phyloP scores from a whole-genome alignment of 2,113 vertebrate genomes.

The Tringa solitaria region DNA sequence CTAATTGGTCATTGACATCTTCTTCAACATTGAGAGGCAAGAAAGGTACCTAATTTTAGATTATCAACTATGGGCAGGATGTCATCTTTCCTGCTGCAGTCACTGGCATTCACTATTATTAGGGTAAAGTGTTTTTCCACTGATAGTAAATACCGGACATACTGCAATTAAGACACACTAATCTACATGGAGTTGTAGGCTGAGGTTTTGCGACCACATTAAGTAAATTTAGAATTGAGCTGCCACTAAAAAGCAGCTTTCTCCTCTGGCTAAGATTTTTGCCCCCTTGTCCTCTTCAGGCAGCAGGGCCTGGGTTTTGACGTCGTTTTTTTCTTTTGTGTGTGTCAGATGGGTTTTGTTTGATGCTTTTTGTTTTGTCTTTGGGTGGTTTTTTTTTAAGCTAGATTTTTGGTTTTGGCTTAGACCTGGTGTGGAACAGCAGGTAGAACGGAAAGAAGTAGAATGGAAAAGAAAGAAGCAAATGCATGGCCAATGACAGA shows the following conservation, averaged over 20 bases:
- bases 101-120: neutral
- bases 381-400: neutral
- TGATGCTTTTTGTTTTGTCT: neutral
- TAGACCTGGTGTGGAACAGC: neutral
- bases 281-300: neutral
- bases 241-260: neutral
- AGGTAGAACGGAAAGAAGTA: neutral
- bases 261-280: neutral
- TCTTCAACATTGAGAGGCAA: neutral
- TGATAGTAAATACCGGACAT: neutral
- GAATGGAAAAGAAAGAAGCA: neutral
- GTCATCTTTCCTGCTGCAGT: neutral
- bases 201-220: neutral
- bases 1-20: neutral
- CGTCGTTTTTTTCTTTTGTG: neutral
- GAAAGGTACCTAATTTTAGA: neutral
- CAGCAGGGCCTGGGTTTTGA: neutral
- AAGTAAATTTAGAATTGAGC: neutral
- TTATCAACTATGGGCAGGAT: neutral
- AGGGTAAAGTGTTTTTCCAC: neutral
- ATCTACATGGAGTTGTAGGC: neutral
- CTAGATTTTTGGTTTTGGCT: neutral
- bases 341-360: neutral
- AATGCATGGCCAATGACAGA: neutral
- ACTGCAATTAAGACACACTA: neutral